A percentile compares a stretch with the other conserved stretches of the same genome.
These are phyloP conservation scores for Haliclona indistincta DNA, from an alignment of 37 sponge, comb jelly and placozoan genomes.

Conservation along the genomic window DNA sequence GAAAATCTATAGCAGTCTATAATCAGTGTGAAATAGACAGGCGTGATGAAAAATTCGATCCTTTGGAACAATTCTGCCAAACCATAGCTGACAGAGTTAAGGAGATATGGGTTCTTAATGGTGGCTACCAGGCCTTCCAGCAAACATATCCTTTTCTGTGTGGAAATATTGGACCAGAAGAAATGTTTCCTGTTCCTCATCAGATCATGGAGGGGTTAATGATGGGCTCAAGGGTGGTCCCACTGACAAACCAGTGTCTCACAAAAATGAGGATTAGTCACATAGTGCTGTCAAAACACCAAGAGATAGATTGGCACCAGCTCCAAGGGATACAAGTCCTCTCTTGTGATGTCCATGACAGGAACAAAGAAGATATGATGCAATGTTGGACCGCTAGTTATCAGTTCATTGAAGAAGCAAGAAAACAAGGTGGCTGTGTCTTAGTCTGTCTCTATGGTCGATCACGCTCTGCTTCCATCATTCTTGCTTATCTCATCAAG, in stretches of 20 bases:
- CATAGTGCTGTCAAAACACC: conserved; percentile 40
- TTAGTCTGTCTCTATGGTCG: conserved; percentile 62
- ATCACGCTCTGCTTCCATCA: conserved; percentile 56
- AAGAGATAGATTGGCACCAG: conserved; percentile 43
- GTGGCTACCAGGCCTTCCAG: conserved; percentile 53
- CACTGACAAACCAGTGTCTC: conserved; percentile 14
- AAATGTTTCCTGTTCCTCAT: conserved; percentile 67
- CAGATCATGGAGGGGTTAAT: conserved; percentile 46
- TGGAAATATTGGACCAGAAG: conserved; percentile 25
- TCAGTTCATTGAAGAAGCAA: conserved; percentile 41
- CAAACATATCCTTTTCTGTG: conserved; percentile 60
- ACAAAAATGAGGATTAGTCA: conserved; percentile 57
- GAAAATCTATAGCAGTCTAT: conserved; percentile 16
- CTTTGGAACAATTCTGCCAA: conserved; percentile 56
- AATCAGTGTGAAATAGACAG: neutral
- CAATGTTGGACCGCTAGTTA: conserved; percentile 52
- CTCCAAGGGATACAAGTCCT: conserved; percentile 30
- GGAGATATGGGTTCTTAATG: conserved; percentile 64
- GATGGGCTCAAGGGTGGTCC: conserved; percentile 57
- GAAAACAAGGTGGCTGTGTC: conserved; percentile 9
- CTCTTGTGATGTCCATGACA: conserved; percentile 46
- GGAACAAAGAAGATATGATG: conserved; percentile 32
- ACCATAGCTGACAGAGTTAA: conserved; percentile 50
- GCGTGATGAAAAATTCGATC: conserved; percentile 29
- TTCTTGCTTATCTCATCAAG: conserved; percentile 59